Evolutionary conservation across 2,888 invertebrate species (phyloP).

Genomic region (Polydrusus pterygomalis): DNA sequence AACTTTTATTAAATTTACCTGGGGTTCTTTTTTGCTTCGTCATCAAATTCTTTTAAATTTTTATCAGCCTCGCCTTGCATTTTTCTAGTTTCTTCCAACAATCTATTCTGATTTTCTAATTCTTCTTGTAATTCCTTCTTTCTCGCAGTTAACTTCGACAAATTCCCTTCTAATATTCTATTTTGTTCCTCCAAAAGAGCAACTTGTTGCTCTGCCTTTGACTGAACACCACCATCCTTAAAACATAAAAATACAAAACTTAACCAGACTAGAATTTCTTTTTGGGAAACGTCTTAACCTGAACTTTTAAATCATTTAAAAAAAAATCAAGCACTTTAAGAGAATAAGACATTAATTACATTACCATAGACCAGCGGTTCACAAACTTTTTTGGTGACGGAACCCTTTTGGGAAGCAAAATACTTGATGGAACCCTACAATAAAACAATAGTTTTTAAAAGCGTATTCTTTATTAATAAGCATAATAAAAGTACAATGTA

Average conservation of each 20-base stretch:
- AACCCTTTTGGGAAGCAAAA: no score
- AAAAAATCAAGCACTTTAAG: no score
- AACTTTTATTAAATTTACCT: slow-evolving; percentile 67
- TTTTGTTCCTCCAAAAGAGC: slow-evolving; percentile 65
- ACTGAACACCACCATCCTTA: slow-evolving; percentile 66
- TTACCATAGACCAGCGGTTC: no score
- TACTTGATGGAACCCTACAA: no score
- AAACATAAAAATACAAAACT: slow-evolving; percentile 8
- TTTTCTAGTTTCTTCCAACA: slow-evolving; percentile 62
- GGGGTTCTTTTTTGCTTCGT: slow-evolving; percentile 73
- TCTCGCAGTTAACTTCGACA: slow-evolving; percentile 75
- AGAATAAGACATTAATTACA: no score
- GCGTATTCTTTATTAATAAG: no score
- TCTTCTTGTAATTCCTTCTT: slow-evolving; percentile 72
- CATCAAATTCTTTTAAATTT: slow-evolving; percentile 72
- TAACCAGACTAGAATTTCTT: no score
- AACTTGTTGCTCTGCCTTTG: slow-evolving; percentile 66
- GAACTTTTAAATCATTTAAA: no score
- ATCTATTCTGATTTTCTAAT: slow-evolving; percentile 60
- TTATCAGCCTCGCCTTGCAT: slow-evolving; percentile 69
- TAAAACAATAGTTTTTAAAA: no score
- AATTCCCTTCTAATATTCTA: slow-evolving; percentile 63
- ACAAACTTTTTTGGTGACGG: no score
- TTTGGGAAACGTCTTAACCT: no score
- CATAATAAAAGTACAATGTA: no score